Evolutionary conservation across 2,797 vertebrate species (phyloP).

Genomic region (Momotus momota): DNA sequence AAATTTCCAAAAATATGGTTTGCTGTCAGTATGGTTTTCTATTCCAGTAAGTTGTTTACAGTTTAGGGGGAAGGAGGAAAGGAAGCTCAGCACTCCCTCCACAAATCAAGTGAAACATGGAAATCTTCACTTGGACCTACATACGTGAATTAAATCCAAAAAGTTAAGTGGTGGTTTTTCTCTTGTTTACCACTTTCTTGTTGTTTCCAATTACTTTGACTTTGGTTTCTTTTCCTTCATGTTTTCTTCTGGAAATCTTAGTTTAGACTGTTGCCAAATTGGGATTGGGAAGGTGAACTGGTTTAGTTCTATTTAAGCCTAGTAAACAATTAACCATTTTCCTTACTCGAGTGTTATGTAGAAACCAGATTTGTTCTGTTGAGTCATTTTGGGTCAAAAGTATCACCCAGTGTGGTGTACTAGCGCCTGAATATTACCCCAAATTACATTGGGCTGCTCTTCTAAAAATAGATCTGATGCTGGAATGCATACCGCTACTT

Average conservation of each 20-base stretch:
- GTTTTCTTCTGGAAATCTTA: not conserved
- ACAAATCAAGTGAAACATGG: conserved; percentile 48
- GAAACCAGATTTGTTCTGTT: not conserved
- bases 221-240: not conserved
- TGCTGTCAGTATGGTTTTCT: conserved; percentile 70
- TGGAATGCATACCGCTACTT: not conserved
- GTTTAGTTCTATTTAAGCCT: conserved; percentile 18
- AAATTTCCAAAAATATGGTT: conserved; percentile 74
- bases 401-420: not conserved
- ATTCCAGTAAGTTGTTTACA: conserved; percentile 76
- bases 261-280: not conserved
- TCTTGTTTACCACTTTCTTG: conserved; percentile 40
- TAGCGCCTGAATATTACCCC: not conserved
- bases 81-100: conserved; percentile 4
- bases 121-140: conserved; percentile 8
- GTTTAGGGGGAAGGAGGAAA: not conserved
- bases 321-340: conserved; percentile 33
- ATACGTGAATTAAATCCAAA: not conserved
- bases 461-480: conserved; percentile 33
- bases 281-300: conserved; percentile 22
- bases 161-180: not conserved
- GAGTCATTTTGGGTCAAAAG: not conserved
- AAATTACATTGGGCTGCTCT: not conserved
- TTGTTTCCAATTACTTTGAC: not conserved
- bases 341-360: not conserved